Conservation (phyloP, 2,113 vertebrate genomes). For the Tylochromis polylepis region DNA sequence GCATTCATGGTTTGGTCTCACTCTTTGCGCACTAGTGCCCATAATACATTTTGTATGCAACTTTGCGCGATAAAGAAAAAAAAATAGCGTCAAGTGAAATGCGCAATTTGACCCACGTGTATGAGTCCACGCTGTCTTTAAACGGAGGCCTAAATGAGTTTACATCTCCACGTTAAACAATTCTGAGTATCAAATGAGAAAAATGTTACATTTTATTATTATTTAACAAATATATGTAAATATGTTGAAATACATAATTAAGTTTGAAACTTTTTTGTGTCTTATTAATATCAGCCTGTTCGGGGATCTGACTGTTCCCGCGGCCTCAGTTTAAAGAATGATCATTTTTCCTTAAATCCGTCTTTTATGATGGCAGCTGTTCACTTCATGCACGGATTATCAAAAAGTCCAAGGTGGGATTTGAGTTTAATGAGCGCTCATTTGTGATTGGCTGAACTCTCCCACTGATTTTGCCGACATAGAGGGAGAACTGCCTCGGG, state of each 20-base stretch:
- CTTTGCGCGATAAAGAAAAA: not conserved
- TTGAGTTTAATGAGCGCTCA: not conserved
- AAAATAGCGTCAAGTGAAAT: not conserved
- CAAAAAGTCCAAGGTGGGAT: not conserved
- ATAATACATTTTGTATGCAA: not conserved
- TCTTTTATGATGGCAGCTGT: not conserved
- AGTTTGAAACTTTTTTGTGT: not conserved
- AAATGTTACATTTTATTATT: not conserved
- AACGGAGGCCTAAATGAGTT: not conserved
- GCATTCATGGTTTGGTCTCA: not conserved
- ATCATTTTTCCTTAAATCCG: not conserved
- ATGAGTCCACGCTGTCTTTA: not conserved
- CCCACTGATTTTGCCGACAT: not conserved
- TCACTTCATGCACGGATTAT: not conserved
- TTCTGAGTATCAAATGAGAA: not conserved
- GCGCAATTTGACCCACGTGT: not conserved
- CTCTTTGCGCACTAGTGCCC: not conserved
- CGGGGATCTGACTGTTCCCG: no score
- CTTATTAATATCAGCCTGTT: fast-evolving
- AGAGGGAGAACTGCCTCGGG: not conserved
- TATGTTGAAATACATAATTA: not conserved
- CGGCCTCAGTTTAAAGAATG: not conserved
- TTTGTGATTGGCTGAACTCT: slow-evolving; percentile 5
- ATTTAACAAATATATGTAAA: not conserved
- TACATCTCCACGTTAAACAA: not conserved